Conservation (phyloP, 2,797 vertebrate species). For the Clarias fuscus region DNA sequence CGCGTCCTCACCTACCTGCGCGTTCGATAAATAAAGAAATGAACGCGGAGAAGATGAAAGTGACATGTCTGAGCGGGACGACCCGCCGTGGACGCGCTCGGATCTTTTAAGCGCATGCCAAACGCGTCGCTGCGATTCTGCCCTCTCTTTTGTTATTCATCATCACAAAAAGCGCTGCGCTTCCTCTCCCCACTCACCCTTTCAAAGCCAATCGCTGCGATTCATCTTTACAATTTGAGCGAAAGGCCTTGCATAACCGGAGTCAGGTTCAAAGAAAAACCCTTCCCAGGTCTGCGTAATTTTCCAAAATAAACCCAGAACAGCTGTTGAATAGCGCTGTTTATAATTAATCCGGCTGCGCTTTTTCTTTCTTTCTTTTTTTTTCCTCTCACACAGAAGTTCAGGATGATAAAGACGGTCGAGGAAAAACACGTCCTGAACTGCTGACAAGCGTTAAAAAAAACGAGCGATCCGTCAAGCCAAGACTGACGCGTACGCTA, state of each 20-base stretch:
- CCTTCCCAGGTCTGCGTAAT: conserved; percentile 50
- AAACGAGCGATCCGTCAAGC: not conserved
- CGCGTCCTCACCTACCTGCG: not conserved
- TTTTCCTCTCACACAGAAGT: conserved; percentile 17
- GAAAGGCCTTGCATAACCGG: conserved; percentile 42
- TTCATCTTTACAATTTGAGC: conserved; percentile 45
- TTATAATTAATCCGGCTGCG: conserved; percentile 50
- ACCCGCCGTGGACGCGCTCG: not conserved
- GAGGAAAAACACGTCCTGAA: not conserved
- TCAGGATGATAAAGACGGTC: not conserved
- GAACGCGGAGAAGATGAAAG: not conserved
- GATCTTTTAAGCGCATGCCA: conserved; percentile 5
- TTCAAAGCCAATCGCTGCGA: conserved; percentile 37
- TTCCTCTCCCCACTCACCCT: conserved; percentile 40
- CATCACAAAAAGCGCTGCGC: conserved; percentile 43
- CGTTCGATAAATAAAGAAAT: not conserved
- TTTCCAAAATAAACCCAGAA: conserved; percentile 57
- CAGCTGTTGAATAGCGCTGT: conserved; percentile 48
- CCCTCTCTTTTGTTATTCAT: conserved; percentile 42
- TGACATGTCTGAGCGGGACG: conserved; percentile 20
- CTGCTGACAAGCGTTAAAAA: not conserved
- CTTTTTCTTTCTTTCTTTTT: not conserved
- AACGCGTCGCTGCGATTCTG: not conserved
- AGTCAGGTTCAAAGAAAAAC: conserved; percentile 43
- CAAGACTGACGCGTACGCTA: not conserved